These are phyloP conservation scores for roundworm (Caenorhabditis elegans) DNA, from an alignment of 1,140 invertebrate genomes.

Conservation along the genomic window WBcel235 BX284602.5:9768501-9769000, in stretches of 20 bases:
- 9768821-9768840: constrained; percentile 58
- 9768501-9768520: background rate
- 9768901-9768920: too few species aligned
- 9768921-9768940: constrained; percentile 54
- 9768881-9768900: background rate
- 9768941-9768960: constrained; percentile 50
- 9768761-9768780: constrained; percentile 45
- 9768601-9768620: background rate
- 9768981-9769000: constrained; percentile 43
- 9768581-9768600: background rate
- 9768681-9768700: background rate
- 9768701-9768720: constrained; percentile 26
- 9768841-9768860: constrained; percentile 59
- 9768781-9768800: constrained; percentile 41
- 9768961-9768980: constrained; percentile 41
- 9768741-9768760: background rate
- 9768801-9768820: constrained; percentile 50
- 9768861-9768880: constrained; percentile 51
- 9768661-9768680: background rate
- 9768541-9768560: background rate
- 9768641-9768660: background rate
- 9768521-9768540: background rate
- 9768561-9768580: background rate
- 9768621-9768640: background rate
- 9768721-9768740: background rate